Percentiles rank a stretch among this genome's conserved stretches.
Evolutionary conservation across 2,113 vertebrate genomes (phyloP).

Genomic region (Hyla sarda): DNA sequence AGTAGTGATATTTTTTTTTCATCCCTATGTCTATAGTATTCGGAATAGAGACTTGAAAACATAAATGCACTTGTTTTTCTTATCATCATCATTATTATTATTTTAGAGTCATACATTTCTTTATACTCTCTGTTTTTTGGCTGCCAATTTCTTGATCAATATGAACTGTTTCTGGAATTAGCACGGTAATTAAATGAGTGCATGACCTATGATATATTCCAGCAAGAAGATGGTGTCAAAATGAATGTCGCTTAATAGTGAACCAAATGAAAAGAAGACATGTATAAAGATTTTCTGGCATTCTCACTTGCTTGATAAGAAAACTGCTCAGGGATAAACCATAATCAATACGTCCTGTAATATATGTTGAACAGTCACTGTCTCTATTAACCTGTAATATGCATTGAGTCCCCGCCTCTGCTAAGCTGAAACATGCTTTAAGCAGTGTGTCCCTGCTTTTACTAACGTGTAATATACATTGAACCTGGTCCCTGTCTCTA

Average conservation of each 20-base stretch:
- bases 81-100: too few species aligned
- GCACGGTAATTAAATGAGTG: background rate
- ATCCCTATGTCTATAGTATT: too few species aligned
- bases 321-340: constrained; percentile 12
- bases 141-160: background rate
- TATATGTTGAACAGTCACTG: background rate
- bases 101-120: too few species aligned
- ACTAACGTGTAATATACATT: background rate
- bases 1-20: too few species aligned
- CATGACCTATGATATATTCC: background rate
- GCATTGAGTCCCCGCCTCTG: background rate
- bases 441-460: background rate
- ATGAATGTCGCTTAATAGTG: background rate
- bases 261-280: constrained; percentile 9
- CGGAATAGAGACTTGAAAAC: too few species aligned
- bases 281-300: constrained; percentile 23
- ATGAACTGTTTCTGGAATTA: background rate
- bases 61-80: too few species aligned
- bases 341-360: constrained; percentile 13
- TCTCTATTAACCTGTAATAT: too few species aligned
- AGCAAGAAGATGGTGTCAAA: background rate
- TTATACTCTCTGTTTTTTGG: background rate
- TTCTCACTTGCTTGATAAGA: background rate
- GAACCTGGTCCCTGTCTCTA: too few species aligned
- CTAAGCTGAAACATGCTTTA: background rate